Percentiles rank a stretch among this genome's conserved stretches.
These are phyloP conservation scores for Agelastica alni DNA, from an alignment of 2,888 invertebrate genomes.

Conservation along the genomic window DNA sequence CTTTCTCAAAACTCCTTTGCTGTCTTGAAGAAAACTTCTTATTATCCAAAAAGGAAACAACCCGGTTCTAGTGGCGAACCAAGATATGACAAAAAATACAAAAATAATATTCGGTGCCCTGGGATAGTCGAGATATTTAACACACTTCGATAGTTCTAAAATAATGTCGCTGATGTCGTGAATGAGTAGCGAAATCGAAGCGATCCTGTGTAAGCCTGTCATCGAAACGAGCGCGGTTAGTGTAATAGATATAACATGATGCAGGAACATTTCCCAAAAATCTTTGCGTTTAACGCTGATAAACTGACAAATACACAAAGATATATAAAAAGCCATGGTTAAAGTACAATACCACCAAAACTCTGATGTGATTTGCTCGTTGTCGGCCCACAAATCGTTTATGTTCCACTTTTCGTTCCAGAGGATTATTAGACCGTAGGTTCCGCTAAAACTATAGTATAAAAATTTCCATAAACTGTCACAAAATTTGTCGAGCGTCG, in stretches of 20 bases:
- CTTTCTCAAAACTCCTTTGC: not conserved
- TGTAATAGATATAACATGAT: not conserved
- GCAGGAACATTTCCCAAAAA: conserved; percentile 6
- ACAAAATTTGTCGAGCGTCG: too few relatives aligned
- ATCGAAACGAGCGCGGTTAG: not conserved
- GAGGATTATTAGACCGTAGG: not conserved
- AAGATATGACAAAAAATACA: not conserved
- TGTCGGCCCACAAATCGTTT: not conserved
- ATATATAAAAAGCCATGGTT: not conserved
- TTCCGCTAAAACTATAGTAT: not conserved
- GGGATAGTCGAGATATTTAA: not conserved
- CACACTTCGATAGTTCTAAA: not conserved
- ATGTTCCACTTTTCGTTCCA: conserved; percentile 7
- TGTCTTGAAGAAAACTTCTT: not conserved
- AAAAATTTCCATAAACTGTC: not conserved
- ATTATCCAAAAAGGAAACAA: conserved; percentile 5
- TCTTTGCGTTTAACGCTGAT: conserved; percentile 3
- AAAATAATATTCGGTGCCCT: not conserved
- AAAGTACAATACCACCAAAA: not conserved
- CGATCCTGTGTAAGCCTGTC: not conserved
- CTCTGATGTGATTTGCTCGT: not conserved
- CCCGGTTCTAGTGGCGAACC: not conserved
- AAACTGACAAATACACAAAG: not conserved
- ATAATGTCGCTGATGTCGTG: not conserved
- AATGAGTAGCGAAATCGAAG: not conserved